Conservation (phyloP, 2,888 invertebrate genomes). For the Cantharis nigra region DNA sequence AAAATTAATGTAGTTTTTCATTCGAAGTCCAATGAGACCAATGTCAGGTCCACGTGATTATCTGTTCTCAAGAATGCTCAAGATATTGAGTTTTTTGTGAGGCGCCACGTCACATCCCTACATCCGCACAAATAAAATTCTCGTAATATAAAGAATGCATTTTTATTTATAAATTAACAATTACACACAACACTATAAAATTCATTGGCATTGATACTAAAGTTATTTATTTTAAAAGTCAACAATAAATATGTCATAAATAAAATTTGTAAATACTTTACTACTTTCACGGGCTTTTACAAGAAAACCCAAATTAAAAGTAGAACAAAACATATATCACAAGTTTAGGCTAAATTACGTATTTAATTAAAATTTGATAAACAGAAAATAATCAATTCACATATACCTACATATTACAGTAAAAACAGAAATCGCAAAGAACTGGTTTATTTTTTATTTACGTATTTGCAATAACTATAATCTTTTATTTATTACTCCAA, state of each 20-base stretch:
- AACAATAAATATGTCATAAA: not conserved
- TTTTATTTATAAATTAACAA: constrained; percentile 16
- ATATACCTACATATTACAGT: not conserved
- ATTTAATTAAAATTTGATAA: not conserved
- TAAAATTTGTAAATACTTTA: not conserved
- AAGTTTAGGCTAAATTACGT: not conserved
- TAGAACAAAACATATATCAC: not conserved
- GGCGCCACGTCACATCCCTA: too few relatives aligned
- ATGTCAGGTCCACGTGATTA: too few relatives aligned
- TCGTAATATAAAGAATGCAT: not conserved
- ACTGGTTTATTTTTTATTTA: not conserved
- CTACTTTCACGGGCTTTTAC: not conserved
- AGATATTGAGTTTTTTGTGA: too few relatives aligned
- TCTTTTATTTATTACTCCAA: too few relatives aligned
- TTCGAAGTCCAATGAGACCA: too few relatives aligned
- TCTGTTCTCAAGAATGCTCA: too few relatives aligned
- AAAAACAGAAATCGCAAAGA: not conserved
- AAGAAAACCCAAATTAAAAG: not conserved
- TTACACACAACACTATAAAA: constrained; percentile 8
- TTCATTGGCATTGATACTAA: constrained; percentile 7
- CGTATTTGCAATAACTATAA: too few relatives aligned
- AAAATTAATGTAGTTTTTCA: too few relatives aligned
- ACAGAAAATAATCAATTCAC: not conserved
- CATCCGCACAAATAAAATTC: not conserved
- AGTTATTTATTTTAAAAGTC: not conserved